phyloP scores from a whole-genome alignment of 2,888 invertebrate species.

The Drosophila nr. medialis region DNA sequence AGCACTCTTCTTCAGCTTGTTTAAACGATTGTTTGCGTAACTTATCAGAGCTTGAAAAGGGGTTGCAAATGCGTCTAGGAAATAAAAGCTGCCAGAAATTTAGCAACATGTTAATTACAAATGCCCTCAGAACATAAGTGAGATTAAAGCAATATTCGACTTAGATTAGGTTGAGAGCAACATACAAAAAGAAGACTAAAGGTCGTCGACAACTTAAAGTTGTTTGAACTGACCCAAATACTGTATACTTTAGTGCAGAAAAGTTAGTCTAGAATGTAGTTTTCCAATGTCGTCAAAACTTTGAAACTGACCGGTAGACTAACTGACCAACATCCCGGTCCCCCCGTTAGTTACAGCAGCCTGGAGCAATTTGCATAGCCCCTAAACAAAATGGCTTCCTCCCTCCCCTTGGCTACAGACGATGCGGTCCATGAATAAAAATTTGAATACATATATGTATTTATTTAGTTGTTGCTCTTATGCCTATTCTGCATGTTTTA shows the following conservation, averaged over 20 bases:
- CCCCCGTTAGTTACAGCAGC: background rate
- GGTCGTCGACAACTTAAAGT: background rate
- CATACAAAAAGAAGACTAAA: background rate
- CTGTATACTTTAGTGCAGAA: conserved; percentile 9
- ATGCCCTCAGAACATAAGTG: conserved; percentile 4
- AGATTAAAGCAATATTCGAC: conserved; percentile 19
- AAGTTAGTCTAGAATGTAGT: background rate
- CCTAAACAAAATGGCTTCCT: conserved; percentile 7
- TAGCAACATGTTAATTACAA: conserved; percentile 30
- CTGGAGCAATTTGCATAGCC: conserved; percentile 47
- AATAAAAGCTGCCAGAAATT: conserved; percentile 5
- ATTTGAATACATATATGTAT: background rate
- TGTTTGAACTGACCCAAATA: conserved; percentile 38
- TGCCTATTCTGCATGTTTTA: background rate
- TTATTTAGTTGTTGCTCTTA: background rate
- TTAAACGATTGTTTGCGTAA: conserved; percentile 14
- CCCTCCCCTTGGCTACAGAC: conserved; percentile 19
- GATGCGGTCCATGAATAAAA: conserved; percentile 40
- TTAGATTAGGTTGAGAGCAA: background rate
- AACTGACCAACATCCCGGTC: background rate
- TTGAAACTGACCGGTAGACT: conserved; percentile 41
- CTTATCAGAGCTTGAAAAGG: conserved; percentile 15
- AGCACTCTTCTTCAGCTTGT: conserved; percentile 20
- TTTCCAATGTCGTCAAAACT: conserved; percentile 23
- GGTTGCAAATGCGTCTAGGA: conserved; percentile 5